A percentile compares a stretch with the other conserved stretches of the same genome.
Evolutionary conservation across 64 coral and sea anemone genomes (phyloP).

Genomic region (Pocillopora damicornis): DNA sequence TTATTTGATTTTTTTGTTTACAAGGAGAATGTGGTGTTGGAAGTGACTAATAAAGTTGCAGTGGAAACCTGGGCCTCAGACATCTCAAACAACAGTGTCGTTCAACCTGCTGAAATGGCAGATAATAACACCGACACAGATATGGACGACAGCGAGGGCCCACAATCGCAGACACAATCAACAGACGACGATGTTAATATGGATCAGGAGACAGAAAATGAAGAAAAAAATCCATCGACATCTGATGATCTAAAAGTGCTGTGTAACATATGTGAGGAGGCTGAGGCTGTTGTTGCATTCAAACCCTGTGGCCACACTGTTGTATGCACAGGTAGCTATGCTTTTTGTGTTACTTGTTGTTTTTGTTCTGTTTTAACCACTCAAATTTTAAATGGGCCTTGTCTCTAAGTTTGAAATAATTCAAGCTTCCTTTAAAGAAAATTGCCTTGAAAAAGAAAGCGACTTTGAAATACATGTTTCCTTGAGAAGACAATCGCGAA

Average conservation of each 20-base stretch:
- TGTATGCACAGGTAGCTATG: conserved; percentile 40
- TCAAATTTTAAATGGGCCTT: background rate
- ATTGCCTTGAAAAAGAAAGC: too few relatives aligned
- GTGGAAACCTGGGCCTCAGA: background rate
- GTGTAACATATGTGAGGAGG: conserved; percentile 54
- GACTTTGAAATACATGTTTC: too few relatives aligned
- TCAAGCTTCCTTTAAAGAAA: too few relatives aligned
- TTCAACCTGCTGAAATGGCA: background rate
- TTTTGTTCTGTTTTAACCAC: background rate
- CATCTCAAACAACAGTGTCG: background rate
- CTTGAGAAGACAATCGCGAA: too few relatives aligned
- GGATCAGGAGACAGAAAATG: too few relatives aligned
- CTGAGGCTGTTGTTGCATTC: conserved; percentile 38
- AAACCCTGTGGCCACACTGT: conserved; percentile 51
- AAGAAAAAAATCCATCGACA: too few relatives aligned
- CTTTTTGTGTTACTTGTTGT: background rate
- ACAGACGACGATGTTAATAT: too few relatives aligned
- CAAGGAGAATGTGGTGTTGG: conserved; percentile 5
- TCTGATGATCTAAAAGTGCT: background rate
- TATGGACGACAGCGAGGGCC: background rate
- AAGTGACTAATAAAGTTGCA: conserved; percentile 13
- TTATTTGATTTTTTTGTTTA: background rate
- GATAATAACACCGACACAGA: background rate
- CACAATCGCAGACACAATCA: background rate
- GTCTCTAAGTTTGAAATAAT: too few relatives aligned